Evolutionary conservation across 1,140 invertebrate genomes (phyloP), one percentile per base, ranked within the genome.

Genomic region (Oedothorax gibbosus): DNA sequence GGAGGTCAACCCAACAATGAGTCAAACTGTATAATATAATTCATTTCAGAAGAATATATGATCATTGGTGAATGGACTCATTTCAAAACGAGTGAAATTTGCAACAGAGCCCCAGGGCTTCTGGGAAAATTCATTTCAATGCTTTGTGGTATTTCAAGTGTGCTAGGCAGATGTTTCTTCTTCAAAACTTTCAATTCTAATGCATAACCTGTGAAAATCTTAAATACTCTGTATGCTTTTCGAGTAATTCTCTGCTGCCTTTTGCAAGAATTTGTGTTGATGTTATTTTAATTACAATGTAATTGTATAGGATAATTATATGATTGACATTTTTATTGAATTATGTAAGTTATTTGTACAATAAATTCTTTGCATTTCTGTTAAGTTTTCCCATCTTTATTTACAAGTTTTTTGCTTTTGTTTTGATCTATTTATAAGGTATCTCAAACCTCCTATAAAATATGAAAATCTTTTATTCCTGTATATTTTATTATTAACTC

Each of bases 261-360:
- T 68, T 51, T 71, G 14, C 10, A 71, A 81, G 60, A 49, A 81
- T 49, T 53, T 60, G 69, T 69, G 15, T 53, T 20, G 14, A 71
- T 18, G 11, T 49, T n/a, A 64, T 50, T 21, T 7, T 64, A 60
- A 14, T 71, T 71, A 56, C 49, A 12, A 18, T 65, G 49, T 65
- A 65, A 77, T 77, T 77, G 53, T 35, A 60, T 53, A 77, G 57
- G 15, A n/a, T 62, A 77, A 15, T 18, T 76, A 49, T 49, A 49
- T 62, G 12, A 56, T 76, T 69, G 7, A 53, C 18, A 50, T 15
- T 21, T 71, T 66, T 66, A 71, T 35, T 81, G 20, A 82, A 53
- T 64, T 82, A 35, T 82, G 80, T 82, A 73, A 82, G 69, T 72
- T 82, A 82, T 82, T 73, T 82, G 56, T 82, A 73, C 51, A 81